These are phyloP conservation scores for Acanthosoma haemorrhoidale DNA, from an alignment of 2,888 invertebrate genomes.

Conservation along the genomic window DNA sequence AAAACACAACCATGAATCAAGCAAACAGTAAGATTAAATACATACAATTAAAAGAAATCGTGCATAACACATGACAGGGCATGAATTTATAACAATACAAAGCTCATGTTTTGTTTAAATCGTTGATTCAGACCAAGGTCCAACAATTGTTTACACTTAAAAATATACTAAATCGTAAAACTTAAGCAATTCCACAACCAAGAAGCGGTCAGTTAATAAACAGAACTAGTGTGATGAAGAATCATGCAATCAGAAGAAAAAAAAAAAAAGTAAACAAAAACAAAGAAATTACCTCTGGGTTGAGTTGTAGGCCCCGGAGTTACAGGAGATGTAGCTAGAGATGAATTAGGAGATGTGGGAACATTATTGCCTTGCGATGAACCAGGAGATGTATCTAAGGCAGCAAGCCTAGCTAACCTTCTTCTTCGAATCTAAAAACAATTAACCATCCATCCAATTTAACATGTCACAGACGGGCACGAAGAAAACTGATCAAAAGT, in stretches of 20 bases:
- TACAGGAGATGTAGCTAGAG: constrained; percentile 46
- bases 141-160: too few relatives aligned
- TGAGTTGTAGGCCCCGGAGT: constrained; percentile 49
- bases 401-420: constrained; percentile 66
- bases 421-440: constrained; percentile 63
- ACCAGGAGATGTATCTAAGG: constrained; percentile 48
- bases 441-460: constrained; percentile 3
- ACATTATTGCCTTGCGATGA: constrained; percentile 41
- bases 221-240: not conserved
- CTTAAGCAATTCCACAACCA: not conserved
- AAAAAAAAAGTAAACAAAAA: not conserved
- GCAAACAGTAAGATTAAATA: too few relatives aligned
- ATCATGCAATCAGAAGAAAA: not conserved
- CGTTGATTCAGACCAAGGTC: too few relatives aligned
- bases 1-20: too few relatives aligned
- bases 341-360: constrained; percentile 47
- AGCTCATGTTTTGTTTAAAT: too few relatives aligned
- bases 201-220: not conserved
- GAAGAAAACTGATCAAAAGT: too few relatives aligned
- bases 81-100: too few relatives aligned
- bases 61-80: too few relatives aligned
- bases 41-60: too few relatives aligned
- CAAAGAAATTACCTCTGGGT: constrained; percentile 29
- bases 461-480: not conserved
- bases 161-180: not conserved